These are phyloP conservation scores for Excalfactoria chinensis DNA, from an alignment of 2,113 vertebrate genomes.

Conservation along the genomic window DNA sequence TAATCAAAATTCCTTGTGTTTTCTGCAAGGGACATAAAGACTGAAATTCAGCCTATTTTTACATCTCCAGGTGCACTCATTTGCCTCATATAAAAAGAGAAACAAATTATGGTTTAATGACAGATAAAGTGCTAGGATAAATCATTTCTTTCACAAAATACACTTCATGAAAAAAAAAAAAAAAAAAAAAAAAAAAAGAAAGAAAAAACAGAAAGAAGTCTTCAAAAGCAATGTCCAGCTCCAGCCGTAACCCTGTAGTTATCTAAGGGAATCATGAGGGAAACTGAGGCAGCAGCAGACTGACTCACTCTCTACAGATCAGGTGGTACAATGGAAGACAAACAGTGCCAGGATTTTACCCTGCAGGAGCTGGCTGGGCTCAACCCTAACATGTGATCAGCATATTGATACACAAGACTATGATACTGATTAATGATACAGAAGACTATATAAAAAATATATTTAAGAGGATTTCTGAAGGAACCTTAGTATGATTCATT, in stretches of 20 bases:
- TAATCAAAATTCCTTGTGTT: background rate
- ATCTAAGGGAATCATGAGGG: background rate
- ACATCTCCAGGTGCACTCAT: background rate
- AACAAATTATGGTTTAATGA: background rate
- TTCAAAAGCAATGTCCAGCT: background rate
- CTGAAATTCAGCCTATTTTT: background rate
- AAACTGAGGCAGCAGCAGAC: background rate
- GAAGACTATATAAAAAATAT: background rate
- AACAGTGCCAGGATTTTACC: background rate
- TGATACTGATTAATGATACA: background rate
- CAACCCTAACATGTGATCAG: background rate
- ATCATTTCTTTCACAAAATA: background rate
- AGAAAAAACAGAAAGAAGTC: background rate
- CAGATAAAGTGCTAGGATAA: background rate
- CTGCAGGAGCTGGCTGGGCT: background rate
- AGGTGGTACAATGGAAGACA: background rate
- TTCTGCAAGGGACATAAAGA: background rate
- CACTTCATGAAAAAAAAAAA: background rate
- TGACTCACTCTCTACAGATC: background rate
- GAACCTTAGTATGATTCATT: background rate
- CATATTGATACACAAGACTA: background rate
- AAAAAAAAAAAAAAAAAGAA: too few relatives aligned
- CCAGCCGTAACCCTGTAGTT: rapidly evolving
- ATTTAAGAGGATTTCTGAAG: conserved; percentile 10
- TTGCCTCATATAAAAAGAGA: background rate